Conservation (phyloP, 1,140 invertebrate genomes). For the Proctacanthus coquilletti region DNA sequence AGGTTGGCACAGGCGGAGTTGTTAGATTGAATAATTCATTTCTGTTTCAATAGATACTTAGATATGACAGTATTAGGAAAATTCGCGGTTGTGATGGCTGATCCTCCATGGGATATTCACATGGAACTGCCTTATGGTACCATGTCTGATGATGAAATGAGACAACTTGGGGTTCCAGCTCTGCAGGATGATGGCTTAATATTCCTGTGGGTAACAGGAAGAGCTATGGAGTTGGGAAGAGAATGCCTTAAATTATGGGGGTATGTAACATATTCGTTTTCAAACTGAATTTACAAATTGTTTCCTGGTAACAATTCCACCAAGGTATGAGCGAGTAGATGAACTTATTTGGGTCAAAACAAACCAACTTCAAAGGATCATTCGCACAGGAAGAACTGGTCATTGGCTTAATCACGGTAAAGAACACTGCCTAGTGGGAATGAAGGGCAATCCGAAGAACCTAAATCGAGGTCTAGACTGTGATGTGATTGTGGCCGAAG, state of each 20-base stretch:
- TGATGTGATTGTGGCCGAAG: slow-evolving; percentile 96
- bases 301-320: slow-evolving; percentile 1
- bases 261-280: background rate
- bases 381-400: slow-evolving; percentile 87
- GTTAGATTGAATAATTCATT: background rate
- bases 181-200: slow-evolving; percentile 92
- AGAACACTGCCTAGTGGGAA: slow-evolving; percentile 93
- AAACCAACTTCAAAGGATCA: slow-evolving; percentile 93
- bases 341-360: slow-evolving; percentile 99
- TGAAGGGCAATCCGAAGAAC: slow-evolving; percentile 86
- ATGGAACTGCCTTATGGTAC: slow-evolving; percentile 93
- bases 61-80: slow-evolving; percentile 93
- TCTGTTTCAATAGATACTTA: slow-evolving; percentile 38
- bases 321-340: slow-evolving; percentile 76
- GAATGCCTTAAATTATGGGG: slow-evolving; percentile 89
- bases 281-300: background rate
- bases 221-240: slow-evolving; percentile 92
- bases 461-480: slow-evolving; percentile 90
- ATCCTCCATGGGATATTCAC: slow-evolving; percentile 97
- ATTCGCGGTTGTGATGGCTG: slow-evolving; percentile 88
- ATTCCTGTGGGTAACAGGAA: slow-evolving; percentile 95
- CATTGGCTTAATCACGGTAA: slow-evolving; percentile 99
- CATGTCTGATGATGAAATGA: slow-evolving; percentile 98
- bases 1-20: slow-evolving; percentile 26
- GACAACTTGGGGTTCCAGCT: slow-evolving; percentile 74